Base-by-base conservation (phyloP, 2,113 vertebrate species). In the Notothenia rossii region DNA sequence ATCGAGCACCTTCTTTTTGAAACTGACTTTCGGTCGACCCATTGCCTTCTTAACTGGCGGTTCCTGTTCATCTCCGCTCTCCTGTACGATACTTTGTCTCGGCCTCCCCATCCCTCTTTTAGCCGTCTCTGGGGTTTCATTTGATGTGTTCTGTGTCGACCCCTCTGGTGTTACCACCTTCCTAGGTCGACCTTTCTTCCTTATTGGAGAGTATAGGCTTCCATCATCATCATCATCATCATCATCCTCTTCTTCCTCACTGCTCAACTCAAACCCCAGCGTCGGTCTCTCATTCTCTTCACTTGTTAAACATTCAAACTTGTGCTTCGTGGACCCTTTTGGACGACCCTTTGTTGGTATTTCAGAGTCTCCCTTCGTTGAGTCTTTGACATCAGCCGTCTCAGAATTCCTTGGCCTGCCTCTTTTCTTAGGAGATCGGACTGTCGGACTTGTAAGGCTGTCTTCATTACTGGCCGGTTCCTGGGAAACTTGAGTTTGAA, bases 11-110 rank as follows among this genome's bases (percentile, higher is more conserved):
- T 46, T 92, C 75, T 90, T 92, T 53, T 89, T 92, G 29, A 70
- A 43, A 51, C 91, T 91, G 2, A 91, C 92, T 82, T 87, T 92
- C 0, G 93, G 92, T 12, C 91, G 84, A 22, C 92, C 92, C 56
- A 83, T 58, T 22, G 85, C 83, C 59, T 79, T 91, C 48, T 85
- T 90, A 2, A 4, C 55, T 8, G 55, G 55, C 11, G 6, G 55
- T 5, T 58, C 73, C 48, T 75, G 20, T 49, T 46, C 25, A 7
- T 25, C 11, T 10, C 1, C 11, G 0, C 25, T 75, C 17, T 55
- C 45, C 22, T 45, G 36, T 10, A 56, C 20, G 18, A 20, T 5
- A 54, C 0, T 12, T 11, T 56, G 90, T 55, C 74, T 89, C 3
- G 90, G 92, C 22, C 89, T 83, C 15, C 91, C 91, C 49, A 86